Conservation (phyloP, 2,888 invertebrate species). For the Oxytorus armatus region DNA sequence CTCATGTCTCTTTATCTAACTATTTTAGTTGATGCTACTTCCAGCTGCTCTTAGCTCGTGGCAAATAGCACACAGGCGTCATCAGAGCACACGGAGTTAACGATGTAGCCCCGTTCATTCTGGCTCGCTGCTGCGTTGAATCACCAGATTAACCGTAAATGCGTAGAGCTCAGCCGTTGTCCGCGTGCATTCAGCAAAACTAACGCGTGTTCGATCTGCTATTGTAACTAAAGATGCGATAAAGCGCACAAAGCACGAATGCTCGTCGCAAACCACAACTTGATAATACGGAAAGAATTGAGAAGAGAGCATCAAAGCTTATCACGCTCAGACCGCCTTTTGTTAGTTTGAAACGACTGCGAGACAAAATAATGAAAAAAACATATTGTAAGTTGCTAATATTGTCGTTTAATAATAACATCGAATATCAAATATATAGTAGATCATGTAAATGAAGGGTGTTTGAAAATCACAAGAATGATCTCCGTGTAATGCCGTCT, state of each 20-base stretch:
- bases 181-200: conserved; percentile 2
- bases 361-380: no score
- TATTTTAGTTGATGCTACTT: background rate
- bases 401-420: no score
- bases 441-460: background rate
- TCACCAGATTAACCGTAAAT: background rate
- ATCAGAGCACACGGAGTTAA: background rate
- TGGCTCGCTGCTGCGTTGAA: conserved; percentile 15
- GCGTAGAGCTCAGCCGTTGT: conserved; percentile 15
- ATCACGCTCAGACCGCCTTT: no score
- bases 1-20: conserved; percentile 13
- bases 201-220: conserved; percentile 14
- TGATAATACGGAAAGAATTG: no score
- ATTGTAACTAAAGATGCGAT: conserved; percentile 34
- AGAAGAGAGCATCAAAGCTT: no score
- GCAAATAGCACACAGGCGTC: conserved; percentile 6
- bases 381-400: no score
- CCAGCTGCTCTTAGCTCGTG: conserved; percentile 5
- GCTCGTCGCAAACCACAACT: no score
- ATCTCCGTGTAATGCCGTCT: background rate
- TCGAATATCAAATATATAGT: no score
- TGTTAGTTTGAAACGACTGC: no score
- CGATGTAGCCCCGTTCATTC: background rate
- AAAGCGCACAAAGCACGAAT: conserved; percentile 44
- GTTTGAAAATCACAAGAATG: background rate